These are phyloP conservation scores for Epinephelus malabaricus DNA, from an alignment of 2,797 vertebrate genomes.

Conservation along the genomic window DNA sequence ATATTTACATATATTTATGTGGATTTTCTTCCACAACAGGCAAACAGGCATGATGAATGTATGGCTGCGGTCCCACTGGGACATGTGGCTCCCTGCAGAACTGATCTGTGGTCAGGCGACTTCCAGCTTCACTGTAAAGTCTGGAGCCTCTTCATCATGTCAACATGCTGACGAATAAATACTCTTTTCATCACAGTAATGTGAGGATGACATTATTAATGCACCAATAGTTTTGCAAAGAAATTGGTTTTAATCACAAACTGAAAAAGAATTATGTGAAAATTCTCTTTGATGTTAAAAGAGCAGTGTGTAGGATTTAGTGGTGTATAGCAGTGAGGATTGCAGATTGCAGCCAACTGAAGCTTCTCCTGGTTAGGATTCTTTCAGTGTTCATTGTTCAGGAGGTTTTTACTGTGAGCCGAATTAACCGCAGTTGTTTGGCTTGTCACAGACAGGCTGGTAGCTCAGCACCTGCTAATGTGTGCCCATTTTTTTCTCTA, in stretches of 20 bases:
- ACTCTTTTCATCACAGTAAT: slow-evolving; percentile 1
- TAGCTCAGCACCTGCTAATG: too few species aligned
- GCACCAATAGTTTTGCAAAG: background rate
- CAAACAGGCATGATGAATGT: slow-evolving; percentile 85
- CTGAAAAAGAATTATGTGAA: background rate
- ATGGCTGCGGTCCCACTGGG: slow-evolving; percentile 49
- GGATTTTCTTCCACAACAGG: slow-evolving; percentile 78
- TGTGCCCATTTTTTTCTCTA: too few species aligned
- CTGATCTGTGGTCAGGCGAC: slow-evolving; percentile 63
- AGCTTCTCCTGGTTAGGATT: too few species aligned
- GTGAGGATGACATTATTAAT: background rate
- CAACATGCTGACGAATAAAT: slow-evolving; percentile 24
- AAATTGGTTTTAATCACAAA: background rate
- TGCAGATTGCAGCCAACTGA: too few species aligned
- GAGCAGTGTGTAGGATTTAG: too few species aligned
- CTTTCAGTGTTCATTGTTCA: too few species aligned
- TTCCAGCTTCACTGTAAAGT: slow-evolving; percentile 44
- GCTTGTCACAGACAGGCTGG: too few species aligned
- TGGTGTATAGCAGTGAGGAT: too few species aligned
- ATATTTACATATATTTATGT: slow-evolving; percentile 86
- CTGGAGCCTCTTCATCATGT: slow-evolving; percentile 49
- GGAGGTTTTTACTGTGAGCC: too few species aligned
- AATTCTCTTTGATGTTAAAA: background rate
- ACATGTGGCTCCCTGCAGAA: slow-evolving; percentile 62
- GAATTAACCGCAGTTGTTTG: too few species aligned